These are phyloP conservation scores for Tuta absoluta DNA, from an alignment of 2,888 invertebrate genomes.

Conservation along the genomic window DNA sequence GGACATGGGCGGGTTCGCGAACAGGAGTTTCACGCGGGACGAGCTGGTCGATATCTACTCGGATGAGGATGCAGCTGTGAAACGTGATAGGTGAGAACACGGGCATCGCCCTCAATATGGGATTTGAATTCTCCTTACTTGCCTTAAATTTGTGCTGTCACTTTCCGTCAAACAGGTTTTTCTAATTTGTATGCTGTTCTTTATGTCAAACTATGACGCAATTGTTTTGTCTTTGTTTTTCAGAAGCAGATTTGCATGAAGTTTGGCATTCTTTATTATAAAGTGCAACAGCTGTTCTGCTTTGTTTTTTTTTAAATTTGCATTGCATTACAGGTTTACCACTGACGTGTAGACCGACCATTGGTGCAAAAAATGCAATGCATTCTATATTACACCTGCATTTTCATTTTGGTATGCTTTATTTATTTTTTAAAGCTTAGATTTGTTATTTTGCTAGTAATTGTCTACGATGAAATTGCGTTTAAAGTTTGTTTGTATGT, in stretches of 20 bases:
- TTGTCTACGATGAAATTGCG: too few relatives aligned
- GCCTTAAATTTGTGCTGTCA: too few relatives aligned
- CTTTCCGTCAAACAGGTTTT: too few relatives aligned
- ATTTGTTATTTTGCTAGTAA: too few relatives aligned
- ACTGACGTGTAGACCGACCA: constrained; percentile 61
- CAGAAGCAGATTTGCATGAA: not conserved
- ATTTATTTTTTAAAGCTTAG: not conserved
- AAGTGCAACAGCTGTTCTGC: not conserved
- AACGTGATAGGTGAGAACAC: constrained; percentile 55
- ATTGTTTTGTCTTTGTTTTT: too few relatives aligned
- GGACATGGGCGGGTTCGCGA: constrained; percentile 64
- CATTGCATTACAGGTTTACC: constrained; percentile 60
- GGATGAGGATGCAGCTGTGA: constrained; percentile 60
- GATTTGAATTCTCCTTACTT: too few relatives aligned
- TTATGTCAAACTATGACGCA: too few relatives aligned
- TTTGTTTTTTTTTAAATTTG: too few relatives aligned
- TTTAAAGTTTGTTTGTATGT: too few relatives aligned
- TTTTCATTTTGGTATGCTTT: constrained; percentile 17
- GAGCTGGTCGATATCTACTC: constrained; percentile 66
- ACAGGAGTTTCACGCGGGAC: constrained; percentile 60
- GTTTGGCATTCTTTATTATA: not conserved
- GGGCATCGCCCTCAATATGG: too few relatives aligned
- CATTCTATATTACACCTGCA: not conserved
- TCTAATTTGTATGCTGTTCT: too few relatives aligned
- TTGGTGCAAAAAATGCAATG: constrained; percentile 11